phyloP scores from a whole-genome alignment of 1,140 invertebrate species.

The Magallana gigas region DNA sequence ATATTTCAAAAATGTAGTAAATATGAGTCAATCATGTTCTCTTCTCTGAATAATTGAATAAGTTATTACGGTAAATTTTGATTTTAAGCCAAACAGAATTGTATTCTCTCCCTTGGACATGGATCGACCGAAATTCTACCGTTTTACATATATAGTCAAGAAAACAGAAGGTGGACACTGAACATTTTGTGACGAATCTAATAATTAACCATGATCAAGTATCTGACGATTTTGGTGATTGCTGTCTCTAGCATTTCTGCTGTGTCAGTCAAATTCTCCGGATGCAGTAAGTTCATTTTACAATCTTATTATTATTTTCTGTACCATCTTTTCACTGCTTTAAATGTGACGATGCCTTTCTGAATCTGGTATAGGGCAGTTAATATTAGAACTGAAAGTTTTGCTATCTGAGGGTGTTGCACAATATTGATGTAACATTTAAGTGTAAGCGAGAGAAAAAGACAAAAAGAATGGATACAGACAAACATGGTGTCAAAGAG shows the following conservation, averaged over 20 bases:
- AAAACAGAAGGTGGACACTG: background rate
- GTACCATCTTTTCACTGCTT: too few species aligned
- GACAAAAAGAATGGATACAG: too few species aligned
- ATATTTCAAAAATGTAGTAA: too few species aligned
- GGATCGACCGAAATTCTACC: background rate
- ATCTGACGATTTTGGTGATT: background rate
- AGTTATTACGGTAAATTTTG: too few species aligned
- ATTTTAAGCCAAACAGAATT: too few species aligned
- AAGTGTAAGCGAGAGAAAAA: background rate
- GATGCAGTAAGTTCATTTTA: background rate
- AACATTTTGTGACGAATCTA: background rate
- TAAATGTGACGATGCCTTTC: too few species aligned
- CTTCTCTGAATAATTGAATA: too few species aligned
- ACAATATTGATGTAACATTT: background rate
- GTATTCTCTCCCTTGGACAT: background rate
- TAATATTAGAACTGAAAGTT: too few species aligned
- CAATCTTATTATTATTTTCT: too few species aligned
- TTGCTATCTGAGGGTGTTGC: background rate
- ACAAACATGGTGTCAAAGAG: too few species aligned
- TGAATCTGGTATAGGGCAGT: too few species aligned
- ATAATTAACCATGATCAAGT: background rate
- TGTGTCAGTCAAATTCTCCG: background rate
- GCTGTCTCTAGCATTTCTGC: background rate
- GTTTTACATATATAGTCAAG: background rate
- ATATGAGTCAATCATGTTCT: too few species aligned